Conservation (phyloP, 2,797 vertebrate genomes). For the Allobates femoralis region DNA sequence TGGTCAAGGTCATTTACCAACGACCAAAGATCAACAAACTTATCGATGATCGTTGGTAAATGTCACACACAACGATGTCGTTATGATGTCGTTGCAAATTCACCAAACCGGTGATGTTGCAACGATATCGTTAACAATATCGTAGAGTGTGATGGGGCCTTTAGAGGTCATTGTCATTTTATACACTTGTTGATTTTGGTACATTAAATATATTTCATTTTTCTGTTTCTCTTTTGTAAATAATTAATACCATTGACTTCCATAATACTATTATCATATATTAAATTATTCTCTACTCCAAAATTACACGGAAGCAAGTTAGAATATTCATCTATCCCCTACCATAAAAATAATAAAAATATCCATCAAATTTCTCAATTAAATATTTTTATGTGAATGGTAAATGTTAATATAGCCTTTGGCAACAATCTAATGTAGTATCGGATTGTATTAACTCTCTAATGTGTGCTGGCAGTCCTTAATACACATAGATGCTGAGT, state of each 20-base stretch:
- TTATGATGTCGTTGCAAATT: no score
- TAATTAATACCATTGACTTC: neutral
- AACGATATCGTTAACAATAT: no score
- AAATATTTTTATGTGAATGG: neutral
- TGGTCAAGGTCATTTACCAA: no score
- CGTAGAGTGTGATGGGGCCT: no score
- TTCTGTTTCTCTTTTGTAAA: no score
- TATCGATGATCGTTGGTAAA: no score
- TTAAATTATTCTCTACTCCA: neutral
- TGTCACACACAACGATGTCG: no score
- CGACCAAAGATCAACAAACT: no score
- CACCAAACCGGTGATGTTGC: no score
- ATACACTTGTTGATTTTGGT: no score
- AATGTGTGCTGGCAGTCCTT: neutral
- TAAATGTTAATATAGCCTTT: neutral
- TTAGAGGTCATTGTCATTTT: no score
- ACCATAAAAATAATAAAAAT: neutral
- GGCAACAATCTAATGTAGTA: neutral
- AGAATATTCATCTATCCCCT: neutral
- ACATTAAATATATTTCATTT: no score
- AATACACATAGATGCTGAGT: neutral
- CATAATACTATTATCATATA: neutral
- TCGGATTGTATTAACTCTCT: neutral
- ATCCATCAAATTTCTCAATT: neutral
- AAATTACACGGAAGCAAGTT: neutral